Conservation (phyloP, 1,140 invertebrate species). For the Bilobella aurantiaca region DNA sequence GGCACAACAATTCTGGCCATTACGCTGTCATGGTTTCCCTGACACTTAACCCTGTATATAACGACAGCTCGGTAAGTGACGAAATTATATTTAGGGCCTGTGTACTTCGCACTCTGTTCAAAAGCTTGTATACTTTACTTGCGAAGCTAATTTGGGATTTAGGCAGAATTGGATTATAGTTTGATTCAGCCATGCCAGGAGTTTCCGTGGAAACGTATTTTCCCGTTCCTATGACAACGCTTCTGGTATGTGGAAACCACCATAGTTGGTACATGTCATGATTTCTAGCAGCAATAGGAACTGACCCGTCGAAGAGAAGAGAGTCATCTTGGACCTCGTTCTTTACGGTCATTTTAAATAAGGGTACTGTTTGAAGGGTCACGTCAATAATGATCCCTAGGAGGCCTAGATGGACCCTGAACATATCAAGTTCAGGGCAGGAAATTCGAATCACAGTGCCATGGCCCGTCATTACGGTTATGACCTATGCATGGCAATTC, state of each 20-base stretch:
- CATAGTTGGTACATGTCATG: constrained; percentile 17
- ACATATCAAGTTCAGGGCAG: constrained; percentile 15
- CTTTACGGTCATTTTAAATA: constrained; percentile 17
- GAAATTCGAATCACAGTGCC: constrained; percentile 9
- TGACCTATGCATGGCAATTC: no score
- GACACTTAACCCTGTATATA: constrained; percentile 13
- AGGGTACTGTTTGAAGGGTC: constrained; percentile 20
- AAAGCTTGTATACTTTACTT: constrained; percentile 8
- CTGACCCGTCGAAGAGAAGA: constrained; percentile 18
- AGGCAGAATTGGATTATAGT: no score
- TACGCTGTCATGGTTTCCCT: no score
- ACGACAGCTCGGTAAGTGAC: constrained; percentile 5
- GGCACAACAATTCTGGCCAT: constrained; percentile 17
- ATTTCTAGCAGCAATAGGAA: constrained; percentile 3
- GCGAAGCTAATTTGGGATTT: no score
- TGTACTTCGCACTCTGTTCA: background rate
- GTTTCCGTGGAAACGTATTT: background rate
- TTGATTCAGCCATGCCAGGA: no score
- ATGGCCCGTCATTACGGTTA: constrained; percentile 18
- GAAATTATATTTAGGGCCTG: constrained; percentile 2
- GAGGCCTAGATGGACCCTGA: constrained; percentile 23
- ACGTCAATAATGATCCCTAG: constrained; percentile 21
- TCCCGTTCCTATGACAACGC: constrained; percentile 9
- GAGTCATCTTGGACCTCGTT: constrained; percentile 11
- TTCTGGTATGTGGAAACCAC: constrained; percentile 17